Percentiles rank a stretch among this genome's conserved stretches.
Evolutionary conservation across 2,113 vertebrate species (phyloP).

Genomic region (Catharus fuscescens): DNA sequence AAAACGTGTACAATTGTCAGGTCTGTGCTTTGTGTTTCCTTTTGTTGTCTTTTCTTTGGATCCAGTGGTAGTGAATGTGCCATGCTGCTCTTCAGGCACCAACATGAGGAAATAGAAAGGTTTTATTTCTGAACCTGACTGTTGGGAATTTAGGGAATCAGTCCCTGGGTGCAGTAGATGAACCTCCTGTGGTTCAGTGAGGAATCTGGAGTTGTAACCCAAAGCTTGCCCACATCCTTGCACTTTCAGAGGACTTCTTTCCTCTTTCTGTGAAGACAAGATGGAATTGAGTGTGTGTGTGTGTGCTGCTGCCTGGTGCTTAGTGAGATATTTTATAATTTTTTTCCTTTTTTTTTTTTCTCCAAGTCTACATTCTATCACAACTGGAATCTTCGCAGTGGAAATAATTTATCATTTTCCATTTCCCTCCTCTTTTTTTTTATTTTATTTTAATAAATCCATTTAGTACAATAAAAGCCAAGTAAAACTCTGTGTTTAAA

Average conservation of each 20-base stretch:
- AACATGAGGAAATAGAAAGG: not conserved
- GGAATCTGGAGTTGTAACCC: not conserved
- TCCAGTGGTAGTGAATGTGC: not conserved
- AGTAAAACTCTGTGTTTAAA: constrained; percentile 48
- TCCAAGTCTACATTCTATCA: constrained; percentile 35
- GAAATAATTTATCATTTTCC: constrained; percentile 63
- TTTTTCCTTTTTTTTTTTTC: not conserved
- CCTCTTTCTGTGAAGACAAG: not conserved
- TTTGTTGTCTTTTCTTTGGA: constrained; percentile 30
- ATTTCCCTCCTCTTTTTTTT: not conserved
- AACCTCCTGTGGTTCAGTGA: not conserved
- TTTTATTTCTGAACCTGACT: not conserved
- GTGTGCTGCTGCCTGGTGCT: not conserved
- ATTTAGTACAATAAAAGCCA: constrained; percentile 67
- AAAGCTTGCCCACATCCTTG: not conserved
- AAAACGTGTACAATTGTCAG: not conserved
- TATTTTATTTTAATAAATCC: not conserved
- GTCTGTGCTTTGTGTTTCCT: constrained; percentile 29
- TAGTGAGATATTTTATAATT: constrained; percentile 15
- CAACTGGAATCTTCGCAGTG: constrained; percentile 40
- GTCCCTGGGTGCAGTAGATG: not conserved
- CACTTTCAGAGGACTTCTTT: constrained; percentile 1
- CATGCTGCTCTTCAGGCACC: not conserved
- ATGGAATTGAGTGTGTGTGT: not conserved
- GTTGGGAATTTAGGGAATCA: not conserved